Conservation (phyloP, 2,888 invertebrate genomes). For the Furcula furcula region DNA sequence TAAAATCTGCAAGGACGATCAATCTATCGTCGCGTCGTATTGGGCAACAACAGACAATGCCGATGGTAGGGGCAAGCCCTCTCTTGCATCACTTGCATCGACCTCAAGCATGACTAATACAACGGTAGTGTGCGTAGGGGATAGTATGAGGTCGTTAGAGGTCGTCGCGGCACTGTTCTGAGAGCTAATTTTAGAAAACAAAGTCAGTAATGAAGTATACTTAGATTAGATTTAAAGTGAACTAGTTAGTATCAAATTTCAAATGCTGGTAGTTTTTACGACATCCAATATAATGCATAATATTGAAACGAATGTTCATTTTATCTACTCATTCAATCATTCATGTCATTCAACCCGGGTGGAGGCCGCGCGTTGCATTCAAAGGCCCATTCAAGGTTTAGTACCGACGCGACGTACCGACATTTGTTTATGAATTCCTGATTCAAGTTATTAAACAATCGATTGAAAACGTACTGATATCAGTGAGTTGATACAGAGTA, state of each 20-base stretch:
- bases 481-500: no score
- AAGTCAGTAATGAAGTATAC: no score
- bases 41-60: conserved; percentile 42
- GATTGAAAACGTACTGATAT: no score
- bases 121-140: conserved; percentile 43
- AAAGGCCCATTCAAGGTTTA: conserved; percentile 54
- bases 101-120: conserved; percentile 48
- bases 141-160: conserved; percentile 53
- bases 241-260: no score
- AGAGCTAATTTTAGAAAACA: no score
- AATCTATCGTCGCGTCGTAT: conserved; percentile 24
- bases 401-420: conserved; percentile 27
- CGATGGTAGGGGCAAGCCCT: conserved; percentile 49
- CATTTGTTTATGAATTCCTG: conserved; percentile 31
- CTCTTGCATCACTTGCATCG: conserved; percentile 53
- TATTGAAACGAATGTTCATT: no score
- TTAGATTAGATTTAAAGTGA: no score
- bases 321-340: no score
- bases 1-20: conserved; percentile 18
- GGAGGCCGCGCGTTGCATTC: conserved; percentile 43
- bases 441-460: conserved; percentile 19
- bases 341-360: conserved; percentile 47
- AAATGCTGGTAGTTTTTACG: no score
- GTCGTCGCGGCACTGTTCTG: no score
- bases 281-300: no score